phyloP scores from a whole-genome alignment of 2,888 invertebrate genomes.

The Embidobia sp. region DNA sequence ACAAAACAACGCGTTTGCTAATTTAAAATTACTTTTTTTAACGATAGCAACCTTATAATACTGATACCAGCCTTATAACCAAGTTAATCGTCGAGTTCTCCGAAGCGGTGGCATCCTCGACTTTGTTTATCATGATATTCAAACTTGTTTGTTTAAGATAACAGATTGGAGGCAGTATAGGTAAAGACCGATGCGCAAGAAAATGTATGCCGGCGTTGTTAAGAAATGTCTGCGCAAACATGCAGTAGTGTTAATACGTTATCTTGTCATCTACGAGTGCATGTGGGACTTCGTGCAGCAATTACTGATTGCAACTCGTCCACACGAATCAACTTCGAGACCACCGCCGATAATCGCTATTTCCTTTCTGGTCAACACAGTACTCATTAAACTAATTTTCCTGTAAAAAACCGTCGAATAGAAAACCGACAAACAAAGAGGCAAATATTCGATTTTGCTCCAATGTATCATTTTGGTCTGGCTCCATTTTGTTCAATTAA shows the following conservation, averaged over 20 bases:
- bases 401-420: too few relatives aligned
- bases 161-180: conserved; percentile 33
- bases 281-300: conserved; percentile 60
- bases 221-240: conserved; percentile 46
- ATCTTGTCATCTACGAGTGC: conserved; percentile 63
- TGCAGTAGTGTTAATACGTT: conserved; percentile 64
- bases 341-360: conserved; percentile 66
- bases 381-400: conserved; percentile 24
- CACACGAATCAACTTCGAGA: conserved; percentile 71
- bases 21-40: conserved; percentile 8
- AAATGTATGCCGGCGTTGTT: conserved; percentile 41
- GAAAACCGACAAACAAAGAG: too few relatives aligned
- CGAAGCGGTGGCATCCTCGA: conserved; percentile 13
- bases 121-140: conserved; percentile 19
- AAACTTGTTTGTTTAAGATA: conserved; percentile 32
- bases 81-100: conserved; percentile 23
- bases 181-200: conserved; percentile 32
- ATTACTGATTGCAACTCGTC: conserved; percentile 71
- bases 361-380: conserved; percentile 22
- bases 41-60: too few relatives aligned
- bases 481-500: too few relatives aligned
- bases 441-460: too few relatives aligned
- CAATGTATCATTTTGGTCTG: too few relatives aligned
- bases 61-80: conserved; percentile 11
- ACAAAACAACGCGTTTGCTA: conserved; percentile 6